Percentiles rank a stretch among this genome's conserved stretches.
phyloP scores from a whole-genome alignment of 2,797 vertebrate species.

The Gallinago solitaria region DNA sequence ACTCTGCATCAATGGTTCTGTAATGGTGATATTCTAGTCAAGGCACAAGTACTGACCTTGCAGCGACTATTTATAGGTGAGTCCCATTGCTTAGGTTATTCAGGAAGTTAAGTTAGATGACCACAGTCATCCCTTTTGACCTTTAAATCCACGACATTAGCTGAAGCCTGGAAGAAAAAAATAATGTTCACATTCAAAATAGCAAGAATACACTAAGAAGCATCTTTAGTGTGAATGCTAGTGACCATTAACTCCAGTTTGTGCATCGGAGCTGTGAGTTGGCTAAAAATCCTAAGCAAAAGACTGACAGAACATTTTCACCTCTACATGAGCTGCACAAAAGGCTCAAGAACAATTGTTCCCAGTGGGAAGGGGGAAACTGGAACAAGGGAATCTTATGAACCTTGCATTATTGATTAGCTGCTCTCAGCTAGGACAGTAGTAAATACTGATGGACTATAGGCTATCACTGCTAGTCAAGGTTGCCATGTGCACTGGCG shows the following conservation, averaged over 20 bases:
- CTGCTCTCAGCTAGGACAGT: conserved; percentile 9
- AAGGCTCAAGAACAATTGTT: conserved; percentile 19
- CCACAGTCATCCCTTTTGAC: neutral
- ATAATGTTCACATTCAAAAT: conserved; percentile 6
- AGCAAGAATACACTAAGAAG: neutral
- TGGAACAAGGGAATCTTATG: neutral
- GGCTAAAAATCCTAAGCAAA: neutral
- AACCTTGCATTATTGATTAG: conserved; percentile 4
- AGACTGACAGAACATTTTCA: neutral
- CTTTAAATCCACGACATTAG: neutral
- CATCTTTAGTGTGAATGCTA: neutral
- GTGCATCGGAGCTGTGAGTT: neutral
- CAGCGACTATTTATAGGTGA: neutral
- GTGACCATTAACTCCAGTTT: conserved; percentile 35
- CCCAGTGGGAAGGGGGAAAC: neutral
- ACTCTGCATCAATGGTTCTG: neutral
- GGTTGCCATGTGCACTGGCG: neutral
- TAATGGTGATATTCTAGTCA: neutral
- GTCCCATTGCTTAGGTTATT: neutral
- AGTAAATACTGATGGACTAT: neutral
- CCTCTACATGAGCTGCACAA: conserved; percentile 1
- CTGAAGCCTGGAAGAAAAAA: conserved; percentile 11
- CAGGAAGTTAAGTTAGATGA: neutral
- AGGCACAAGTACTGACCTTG: neutral
- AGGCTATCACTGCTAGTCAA: neutral